Base-by-base conservation (phyloP, 2,797 vertebrate genomes). In the Leucoraja ocellata region DNA sequence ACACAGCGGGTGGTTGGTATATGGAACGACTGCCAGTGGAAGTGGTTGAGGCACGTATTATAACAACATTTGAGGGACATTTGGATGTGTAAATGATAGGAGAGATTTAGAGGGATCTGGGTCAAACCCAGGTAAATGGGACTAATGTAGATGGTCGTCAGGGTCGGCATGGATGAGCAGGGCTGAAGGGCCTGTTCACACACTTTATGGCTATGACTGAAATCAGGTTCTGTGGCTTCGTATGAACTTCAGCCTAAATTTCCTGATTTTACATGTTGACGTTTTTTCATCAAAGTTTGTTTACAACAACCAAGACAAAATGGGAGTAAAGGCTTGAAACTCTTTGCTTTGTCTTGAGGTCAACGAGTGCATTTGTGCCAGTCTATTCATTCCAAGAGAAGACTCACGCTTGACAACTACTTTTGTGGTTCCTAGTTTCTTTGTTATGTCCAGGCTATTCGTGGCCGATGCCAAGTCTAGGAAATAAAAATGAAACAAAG, bases 381-480 rank as follows among this genome's bases (percentile, higher is more conserved):
- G 68, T 73, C 25, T 16, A 92, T 54, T 39, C 71, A 76, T 92
- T 92, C 68, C 71, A 54, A 92, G 90, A 25, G 36, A 54, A 88
- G 36, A 54, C 71, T 92, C 65, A 46, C 39, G 16, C 54, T 65
- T 88, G 21, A 73, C 88, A 74, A 73, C 32, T 68, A 39, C 18
- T 25, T 32, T 71, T 91, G 23, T 7, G n/a, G 28, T 16, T 92
- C 90, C n/a, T 23, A 16, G 39, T 68, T 91, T 74, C 25, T 74
- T 58, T 18, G 21, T 68, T 84, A 99, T 93, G 97, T 98, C 98
- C 98, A 99, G 0, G 97, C 98, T 93, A 97, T 95, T 94, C 95
- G 97, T 65, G 97, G 98, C 94, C 96, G 97, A 95, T 96, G 95
- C 78, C 94, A 94, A 94, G 96, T 94, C 98, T 99, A 95, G 94